Evolutionary conservation across 2,797 vertebrate genomes (phyloP), one percentile per base, ranked within the genome.

Genomic region (Syngnathus acus): DNA sequence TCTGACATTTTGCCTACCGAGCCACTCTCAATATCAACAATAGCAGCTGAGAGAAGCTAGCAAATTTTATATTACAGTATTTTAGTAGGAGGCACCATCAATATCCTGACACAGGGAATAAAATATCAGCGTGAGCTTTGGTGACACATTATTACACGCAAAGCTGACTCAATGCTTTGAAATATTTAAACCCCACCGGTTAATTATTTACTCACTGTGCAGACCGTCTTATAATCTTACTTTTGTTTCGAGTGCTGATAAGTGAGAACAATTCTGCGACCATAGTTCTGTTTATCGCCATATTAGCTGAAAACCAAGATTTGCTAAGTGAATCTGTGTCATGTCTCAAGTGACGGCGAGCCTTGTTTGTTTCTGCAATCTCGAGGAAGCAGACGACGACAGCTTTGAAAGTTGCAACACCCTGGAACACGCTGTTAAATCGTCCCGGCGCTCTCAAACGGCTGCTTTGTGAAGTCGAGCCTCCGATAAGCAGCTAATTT

Each of bases 91-190:
- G 26, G 26, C 26, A 37, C 6, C 3, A 32, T 72, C 57, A 84
- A 89, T 86, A 89, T 86, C 83, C 82, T 83, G 83, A 32, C 71
- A 64, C 71, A 80, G 84, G 79, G 85, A 88, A 85, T 87, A 73
- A 57, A 83, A 79, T 72, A 68, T 64, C 68, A 77, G 64, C 50
- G 68, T 66, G 60, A 60, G 32, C 38, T 6, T 5, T 9, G 62
- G 71, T 66, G 39, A 76, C 76, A 74, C 55, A 43, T 62, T 43
- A 64, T 72, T 67, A 66, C 51, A 80, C 1, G 16, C 42, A n/a
- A 65, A 23, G 73, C 80, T 85, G 83, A 88, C 85, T 80, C 76
- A 71, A 65, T 55, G 2, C 6, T 60, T 64, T 91, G 9, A 85
- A 89, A 89, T 83, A 88, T 90, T 90, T 65, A 90, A 64, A 76